Base-by-base conservation (phyloP, 2,113 vertebrate genomes). In the Poecilia latipinna region DNA sequence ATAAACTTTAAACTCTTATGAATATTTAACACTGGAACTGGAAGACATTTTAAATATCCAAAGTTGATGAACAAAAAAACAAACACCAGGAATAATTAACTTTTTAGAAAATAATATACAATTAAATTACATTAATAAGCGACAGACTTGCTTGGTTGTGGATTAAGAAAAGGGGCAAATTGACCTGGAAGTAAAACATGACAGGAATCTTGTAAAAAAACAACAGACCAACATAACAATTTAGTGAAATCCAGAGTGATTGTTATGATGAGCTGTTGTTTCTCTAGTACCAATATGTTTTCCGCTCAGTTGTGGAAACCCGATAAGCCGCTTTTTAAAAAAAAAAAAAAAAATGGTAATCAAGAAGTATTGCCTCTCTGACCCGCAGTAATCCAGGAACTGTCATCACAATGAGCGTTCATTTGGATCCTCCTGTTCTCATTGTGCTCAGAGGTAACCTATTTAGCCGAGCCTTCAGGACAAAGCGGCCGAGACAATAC, bases 401-500 rank as follows among this genome's bases (percentile, higher is more conserved):
- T 65, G n/a, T 44, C 39, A 71, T 39, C 54, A 70, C 26, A 72
- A 35, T 57, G 57, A 57, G 26, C 35, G 42, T 29, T 26, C 12
- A 51, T 35, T 29, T 1, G 63, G 15, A 54, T 22, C 26, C 39
- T 37, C 37, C 28, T 48, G 19, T 77, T 67, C 32, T 44, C 66
- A 60, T 26, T 77, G 42, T 51, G 29, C 19, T 35, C 11, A 70
- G 68, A 68, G 61, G 11, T 73, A 44, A 72, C 72, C 63, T 32
- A 17, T 75, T 68, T 44, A 72, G 70, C 54, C 32, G 22, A 26
- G 32, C 63, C 35, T 35, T n/a, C 72, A 63, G 66, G 64, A 74
- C 78, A 33, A 66, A 69, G 28, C 64, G 61, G 54, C 32, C 5
- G 12, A 77, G 15, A 84, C 79, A 86, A 72, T 74, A 33, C 35